Base-by-base conservation (phyloP, 2,113 vertebrate species). In the Sula dactylatra region DNA sequence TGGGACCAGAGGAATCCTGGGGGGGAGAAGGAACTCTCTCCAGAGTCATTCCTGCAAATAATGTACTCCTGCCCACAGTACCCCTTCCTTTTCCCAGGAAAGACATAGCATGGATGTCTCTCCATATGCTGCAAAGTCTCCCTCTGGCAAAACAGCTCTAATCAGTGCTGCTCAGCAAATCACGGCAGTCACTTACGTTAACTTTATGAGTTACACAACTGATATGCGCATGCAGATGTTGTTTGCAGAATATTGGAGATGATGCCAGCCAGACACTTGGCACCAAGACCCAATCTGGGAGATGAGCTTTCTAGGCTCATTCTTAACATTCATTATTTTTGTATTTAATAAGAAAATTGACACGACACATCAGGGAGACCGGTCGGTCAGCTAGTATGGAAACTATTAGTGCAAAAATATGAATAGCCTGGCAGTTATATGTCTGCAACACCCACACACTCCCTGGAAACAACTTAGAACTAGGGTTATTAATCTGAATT, bases 251-350 rank as follows among this genome's bases (percentile, higher is more conserved):
- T 59, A 59, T 44, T 24, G 76, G 66, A 87, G 59, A 77, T 0
- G 10, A 86, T 94, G 81, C 93, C 96, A 97, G 94, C 52, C 90
- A 94, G 90, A 87, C 91, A 67, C 61, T 95, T 96, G 95, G 96
- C 96, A 97, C 78, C 64, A 44, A 34, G 74, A 54, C 38, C 31
- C 67, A 77, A 72, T 54, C n/a, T 92, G 91, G 71, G 77, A 89
- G 67, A 93, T 45, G 59, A 95, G 64, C 83, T 96, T 96, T 94
- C 64, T 54, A 97, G 86, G 74, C 86, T 96, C 83, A 55, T 91
- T 95, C 45, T n/a, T 88, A 67, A 58, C 74, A 52, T 81, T 91
- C 67, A 84, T 95, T 95, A 94, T 95, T 94, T 96, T 96, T 5
- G 2, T 81, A 62, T 93, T 95, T 96, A 96, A 87, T 97, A 96